Conservation (phyloP, 2,113 vertebrate species). For the Spermophilus dauricus region DNA sequence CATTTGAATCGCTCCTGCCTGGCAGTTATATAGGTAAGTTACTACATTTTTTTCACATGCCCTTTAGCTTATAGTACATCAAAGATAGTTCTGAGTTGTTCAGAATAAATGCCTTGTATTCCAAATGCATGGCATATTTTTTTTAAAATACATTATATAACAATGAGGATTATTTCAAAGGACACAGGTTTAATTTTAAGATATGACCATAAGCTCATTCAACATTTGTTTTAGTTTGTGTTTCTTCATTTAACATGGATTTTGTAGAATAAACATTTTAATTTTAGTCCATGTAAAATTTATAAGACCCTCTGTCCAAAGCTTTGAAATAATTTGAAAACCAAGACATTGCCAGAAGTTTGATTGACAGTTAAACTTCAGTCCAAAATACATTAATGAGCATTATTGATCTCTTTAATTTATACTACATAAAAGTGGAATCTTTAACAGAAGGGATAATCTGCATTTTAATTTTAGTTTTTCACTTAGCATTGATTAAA, state of each 20-base stretch:
- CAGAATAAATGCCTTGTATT: slow-evolving; percentile 24
- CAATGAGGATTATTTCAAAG: background rate
- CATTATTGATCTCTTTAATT: background rate
- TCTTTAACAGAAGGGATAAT: background rate
- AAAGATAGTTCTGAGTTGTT: slow-evolving; percentile 59
- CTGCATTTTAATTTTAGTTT: background rate
- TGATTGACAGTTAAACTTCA: background rate
- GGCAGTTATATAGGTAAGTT: slow-evolving; percentile 51
- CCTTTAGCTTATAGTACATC: slow-evolving; percentile 72
- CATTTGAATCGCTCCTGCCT: slow-evolving; percentile 35
- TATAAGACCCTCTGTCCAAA: background rate
- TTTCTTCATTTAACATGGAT: background rate
- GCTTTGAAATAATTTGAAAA: slow-evolving; percentile 17
- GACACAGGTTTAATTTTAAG: slow-evolving; percentile 4
- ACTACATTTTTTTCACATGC: background rate
- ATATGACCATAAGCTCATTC: background rate
- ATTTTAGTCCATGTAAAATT: slow-evolving; percentile 2
- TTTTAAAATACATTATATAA: background rate
- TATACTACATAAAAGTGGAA: background rate
- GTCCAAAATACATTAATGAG: background rate
- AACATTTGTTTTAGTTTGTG: background rate
- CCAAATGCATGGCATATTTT: background rate
- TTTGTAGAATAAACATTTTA: background rate
- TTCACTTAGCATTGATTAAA: background rate
- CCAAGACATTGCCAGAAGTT: background rate